Base-by-base conservation (phyloP, 2,888 invertebrate genomes). In the Balanococcus diminutus region DNA sequence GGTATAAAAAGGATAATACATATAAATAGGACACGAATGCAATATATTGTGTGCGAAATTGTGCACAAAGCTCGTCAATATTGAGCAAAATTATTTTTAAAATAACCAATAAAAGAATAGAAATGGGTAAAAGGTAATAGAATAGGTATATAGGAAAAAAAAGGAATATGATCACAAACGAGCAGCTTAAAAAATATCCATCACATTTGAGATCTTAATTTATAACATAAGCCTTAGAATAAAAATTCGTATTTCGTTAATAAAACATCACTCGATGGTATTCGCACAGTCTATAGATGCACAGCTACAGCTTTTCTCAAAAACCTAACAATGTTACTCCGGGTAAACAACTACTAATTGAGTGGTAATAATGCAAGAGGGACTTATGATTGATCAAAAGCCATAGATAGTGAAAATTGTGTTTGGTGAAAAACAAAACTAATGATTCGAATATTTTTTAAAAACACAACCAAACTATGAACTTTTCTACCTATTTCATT, bases 141-240 rank as follows among this genome's bases (percentile, higher is more conserved):
- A 56, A 11, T 36, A 56, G 56, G 56, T 56, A 56, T 11, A 8
- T 22, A 56, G 56, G 56, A 46, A 56, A 56, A 46, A 56, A 56
- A 2, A 56, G 22, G 22, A 22, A 56, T 42, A 67, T 28, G 28
- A 67, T 67, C 67, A 67, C 67, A n/a, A n/a, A 67, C 25, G 28
- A 67, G 19, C 16, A 67, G 67, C 67, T 67, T 67, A 67, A 67
- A n/a, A 28, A 67, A 67, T 67, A 67, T 67, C 16, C 67, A 67
- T 67, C 67, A 67, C 67, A 67, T 28, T 28, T 67, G 67, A 67
- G 67, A 67, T 67, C 67, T 67, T 46, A 25, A 67, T 28, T 67
- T 28, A 67, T 14, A 28, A 67, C 4, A 28, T 67, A 67, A 56
- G 56, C 56, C 56, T 56, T 56, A 56, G 22, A 56, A 56, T 22